Conservation (phyloP, 2,888 invertebrate species). For the Mantis religiosa region DNA sequence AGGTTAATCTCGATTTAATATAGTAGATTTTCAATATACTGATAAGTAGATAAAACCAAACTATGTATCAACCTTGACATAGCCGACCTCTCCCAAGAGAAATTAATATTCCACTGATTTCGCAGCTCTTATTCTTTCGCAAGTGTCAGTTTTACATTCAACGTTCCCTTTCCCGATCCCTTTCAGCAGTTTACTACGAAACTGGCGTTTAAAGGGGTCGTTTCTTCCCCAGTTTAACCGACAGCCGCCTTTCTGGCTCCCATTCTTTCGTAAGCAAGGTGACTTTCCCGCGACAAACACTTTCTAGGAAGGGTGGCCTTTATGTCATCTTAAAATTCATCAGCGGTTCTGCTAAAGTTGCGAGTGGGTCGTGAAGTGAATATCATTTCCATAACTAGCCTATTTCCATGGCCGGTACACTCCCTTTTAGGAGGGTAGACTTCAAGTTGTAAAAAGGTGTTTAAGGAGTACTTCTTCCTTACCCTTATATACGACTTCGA, state of each 20-base stretch:
- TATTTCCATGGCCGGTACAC: neutral
- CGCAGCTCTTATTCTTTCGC: neutral
- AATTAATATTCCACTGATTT: neutral
- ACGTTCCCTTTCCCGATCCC: neutral
- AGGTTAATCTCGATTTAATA: no score
- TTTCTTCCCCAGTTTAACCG: neutral
- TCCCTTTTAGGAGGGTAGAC: neutral
- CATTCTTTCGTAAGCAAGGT: neutral
- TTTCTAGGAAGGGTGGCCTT: neutral
- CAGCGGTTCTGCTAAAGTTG: neutral
- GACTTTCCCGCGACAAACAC: neutral
- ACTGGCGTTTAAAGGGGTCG: neutral
- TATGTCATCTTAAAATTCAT: conserved; percentile 4
- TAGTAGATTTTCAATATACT: no score
- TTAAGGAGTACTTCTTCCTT: neutral
- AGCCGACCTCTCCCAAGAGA: no score
- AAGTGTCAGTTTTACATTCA: neutral
- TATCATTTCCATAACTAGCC: conserved; percentile 1
- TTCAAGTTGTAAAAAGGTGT: neutral
- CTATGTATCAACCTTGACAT: no score
- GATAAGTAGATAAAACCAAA: no score
- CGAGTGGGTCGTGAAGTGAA: neutral
- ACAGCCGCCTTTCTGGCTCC: no score
- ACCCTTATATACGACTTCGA: neutral
- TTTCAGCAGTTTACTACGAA: neutral